Percentiles rank a stretch among this genome's conserved stretches.
phyloP scores from a whole-genome alignment of 2,113 vertebrate species.

The Scatophagus argus region DNA sequence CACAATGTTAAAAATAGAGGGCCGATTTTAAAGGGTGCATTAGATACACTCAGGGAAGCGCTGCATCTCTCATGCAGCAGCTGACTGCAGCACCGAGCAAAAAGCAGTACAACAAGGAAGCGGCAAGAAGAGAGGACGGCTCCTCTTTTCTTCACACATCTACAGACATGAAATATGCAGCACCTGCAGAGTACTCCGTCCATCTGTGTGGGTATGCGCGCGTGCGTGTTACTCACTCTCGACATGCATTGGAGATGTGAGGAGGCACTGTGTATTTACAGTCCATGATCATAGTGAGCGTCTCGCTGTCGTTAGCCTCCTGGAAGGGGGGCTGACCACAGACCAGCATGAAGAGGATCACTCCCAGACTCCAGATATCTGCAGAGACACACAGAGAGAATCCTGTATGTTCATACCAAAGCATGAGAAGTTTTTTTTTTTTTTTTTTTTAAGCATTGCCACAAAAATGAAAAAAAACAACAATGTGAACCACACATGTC shows the following conservation, averaged over 20 bases:
- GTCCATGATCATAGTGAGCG: conserved; percentile 99
- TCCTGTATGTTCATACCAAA: not conserved
- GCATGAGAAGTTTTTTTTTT: no score
- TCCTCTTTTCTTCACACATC: conserved; percentile 62
- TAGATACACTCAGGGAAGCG: conserved; percentile 72
- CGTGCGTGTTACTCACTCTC: conserved; percentile 85
- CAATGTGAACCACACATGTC: conserved; percentile 4
- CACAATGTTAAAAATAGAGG: conserved; percentile 69
- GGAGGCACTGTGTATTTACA: conserved; percentile 96
- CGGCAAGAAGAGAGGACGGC: conserved; percentile 32
- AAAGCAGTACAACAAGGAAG: conserved; percentile 48
- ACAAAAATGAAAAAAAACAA: not conserved
- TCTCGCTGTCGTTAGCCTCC: conserved; percentile 99
- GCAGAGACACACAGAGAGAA: conserved; percentile 47
- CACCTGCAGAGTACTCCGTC: conserved; percentile 69
- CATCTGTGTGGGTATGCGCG: conserved; percentile 45
- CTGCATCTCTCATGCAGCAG: conserved; percentile 57
- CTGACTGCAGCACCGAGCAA: conserved; percentile 61
- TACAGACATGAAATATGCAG: conserved; percentile 81
- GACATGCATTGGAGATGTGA: conserved; percentile 93
- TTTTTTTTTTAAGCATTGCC: not conserved
- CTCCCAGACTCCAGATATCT: conserved; percentile 99
- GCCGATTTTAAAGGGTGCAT: conserved; percentile 66
- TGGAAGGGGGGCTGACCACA: conserved; percentile 98
- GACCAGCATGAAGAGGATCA: conserved; percentile 99